Percentiles rank a stretch among this genome's conserved stretches.
phyloP scores from a whole-genome alignment of 2,888 invertebrate species.

The Cenopis cana region DNA sequence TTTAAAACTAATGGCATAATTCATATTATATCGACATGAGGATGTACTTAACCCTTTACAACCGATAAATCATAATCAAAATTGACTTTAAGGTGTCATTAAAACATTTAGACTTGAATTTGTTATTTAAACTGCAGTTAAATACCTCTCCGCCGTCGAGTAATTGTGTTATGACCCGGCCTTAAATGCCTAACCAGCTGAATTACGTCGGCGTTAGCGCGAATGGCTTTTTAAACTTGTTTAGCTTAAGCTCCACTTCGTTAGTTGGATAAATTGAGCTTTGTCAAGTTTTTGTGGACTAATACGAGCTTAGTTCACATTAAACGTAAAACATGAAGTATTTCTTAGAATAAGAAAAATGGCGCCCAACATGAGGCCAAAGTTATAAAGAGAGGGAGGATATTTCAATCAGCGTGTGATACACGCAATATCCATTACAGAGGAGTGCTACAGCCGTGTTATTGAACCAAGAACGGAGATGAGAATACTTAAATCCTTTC shows the following conservation, averaged over 20 bases:
- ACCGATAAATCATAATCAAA: too few species aligned
- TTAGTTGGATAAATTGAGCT: slow-evolving; percentile 24
- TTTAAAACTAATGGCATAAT: neutral
- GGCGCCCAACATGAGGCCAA: slow-evolving; percentile 18
- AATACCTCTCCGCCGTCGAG: slow-evolving; percentile 5
- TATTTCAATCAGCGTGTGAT: slow-evolving; percentile 8
- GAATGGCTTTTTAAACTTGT: slow-evolving; percentile 42
- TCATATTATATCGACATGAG: neutral
- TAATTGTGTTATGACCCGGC: slow-evolving; percentile 16
- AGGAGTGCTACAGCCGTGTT: neutral
- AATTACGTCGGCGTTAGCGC: slow-evolving; percentile 36
- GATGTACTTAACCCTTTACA: too few species aligned
- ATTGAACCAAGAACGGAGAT: slow-evolving; percentile 6
- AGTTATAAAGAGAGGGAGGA: neutral
- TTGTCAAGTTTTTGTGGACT: slow-evolving; percentile 15
- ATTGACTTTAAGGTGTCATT: too few species aligned
- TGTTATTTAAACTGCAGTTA: slow-evolving; percentile 10
- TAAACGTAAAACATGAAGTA: neutral
- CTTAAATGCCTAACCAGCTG: slow-evolving; percentile 30
- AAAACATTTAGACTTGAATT: neutral
- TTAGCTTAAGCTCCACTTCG: slow-evolving; percentile 35
- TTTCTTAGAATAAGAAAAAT: slow-evolving; percentile 9
- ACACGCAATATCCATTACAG: slow-evolving; percentile 23
- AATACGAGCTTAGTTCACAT: neutral
- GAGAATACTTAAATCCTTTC: slow-evolving; percentile 2